Evolutionary conservation across 1,140 invertebrate species (phyloP).

Genomic region (Coptotermes formosanus): DNA sequence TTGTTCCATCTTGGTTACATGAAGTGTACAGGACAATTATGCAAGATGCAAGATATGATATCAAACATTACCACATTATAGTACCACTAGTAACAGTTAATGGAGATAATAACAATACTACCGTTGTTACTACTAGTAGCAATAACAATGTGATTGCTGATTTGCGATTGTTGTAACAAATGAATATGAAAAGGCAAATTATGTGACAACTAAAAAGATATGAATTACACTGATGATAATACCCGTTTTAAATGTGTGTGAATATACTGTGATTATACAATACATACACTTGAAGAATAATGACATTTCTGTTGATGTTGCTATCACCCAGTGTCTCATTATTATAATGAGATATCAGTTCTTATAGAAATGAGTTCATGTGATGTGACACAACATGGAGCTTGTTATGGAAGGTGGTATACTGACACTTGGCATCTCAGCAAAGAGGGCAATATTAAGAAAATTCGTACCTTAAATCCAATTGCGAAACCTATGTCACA

Average conservation of each 20-base stretch:
- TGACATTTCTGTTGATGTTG: conserved; percentile 1
- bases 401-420: too few species aligned
- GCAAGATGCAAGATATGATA: neutral
- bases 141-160: neutral
- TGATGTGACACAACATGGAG: too few species aligned
- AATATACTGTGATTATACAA: neutral
- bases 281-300: neutral
- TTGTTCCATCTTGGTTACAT: neutral
- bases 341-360: neutral
- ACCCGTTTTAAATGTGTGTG: conserved; percentile 15
- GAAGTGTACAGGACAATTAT: neutral
- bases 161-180: neutral
- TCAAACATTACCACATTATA: too few species aligned
- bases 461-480: neutral
- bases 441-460: neutral
- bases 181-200: neutral
- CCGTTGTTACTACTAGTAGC: neutral
- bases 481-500: neutral
- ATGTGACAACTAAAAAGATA: neutral
- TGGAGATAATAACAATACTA: too few species aligned
- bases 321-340: neutral
- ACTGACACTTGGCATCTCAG: too few species aligned
- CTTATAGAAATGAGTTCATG: too few species aligned
- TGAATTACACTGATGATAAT: neutral
- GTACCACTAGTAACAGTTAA: too few species aligned